Base-by-base conservation (phyloP, 2,888 invertebrate genomes). In the Mantis religiosa region DNA sequence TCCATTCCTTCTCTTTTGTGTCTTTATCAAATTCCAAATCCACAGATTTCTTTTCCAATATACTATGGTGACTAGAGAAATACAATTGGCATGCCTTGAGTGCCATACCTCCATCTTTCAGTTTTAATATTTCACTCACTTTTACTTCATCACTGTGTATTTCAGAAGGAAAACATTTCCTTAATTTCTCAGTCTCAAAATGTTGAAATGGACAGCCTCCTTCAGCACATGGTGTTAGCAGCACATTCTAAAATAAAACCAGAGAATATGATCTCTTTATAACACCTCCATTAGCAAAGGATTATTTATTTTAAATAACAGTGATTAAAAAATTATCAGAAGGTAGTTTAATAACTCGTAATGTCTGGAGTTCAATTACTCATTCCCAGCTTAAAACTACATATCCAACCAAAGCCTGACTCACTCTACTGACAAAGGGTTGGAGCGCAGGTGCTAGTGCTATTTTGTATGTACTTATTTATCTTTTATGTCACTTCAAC, bases 141-240 rank as follows among this genome's bases (percentile, higher is more conserved):
- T 28, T 83, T 8, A 27, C 12, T 25, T 47, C 47, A 12, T 87
- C 83, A 54, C 30, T 83, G 28, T 20, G 47, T 25, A 87, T 28
- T 28, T 87, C 34, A 28, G 28, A 47, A 41, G 85, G 54, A 47
- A 87, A 34, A 20, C 47, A 28, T 6, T 25, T 28, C n/a, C 82
- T 90, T 91, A 95, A 93, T 90, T 93, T 93, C 82, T 91, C 91
- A 15, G 91, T 91, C 91, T 95, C 95, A 93, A 95, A 95, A 90
- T 94, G 93, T 91, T 94, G 94, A 90, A 96, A 96, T 3, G 96
- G 96, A 90, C 96, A 96, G 25, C 95, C 95, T 87, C 95, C 95
- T 92, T 95, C 95, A 89, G 93, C 93, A 85, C 91, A 92, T 8
- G 94, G 92, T 88, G 94, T 93, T 25, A 93, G 92, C 28, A 91